Evolutionary conservation across 2,797 vertebrate genomes (phyloP), one percentile per base, ranked within the genome.

Genomic region (Erethizon dorsatum): DNA sequence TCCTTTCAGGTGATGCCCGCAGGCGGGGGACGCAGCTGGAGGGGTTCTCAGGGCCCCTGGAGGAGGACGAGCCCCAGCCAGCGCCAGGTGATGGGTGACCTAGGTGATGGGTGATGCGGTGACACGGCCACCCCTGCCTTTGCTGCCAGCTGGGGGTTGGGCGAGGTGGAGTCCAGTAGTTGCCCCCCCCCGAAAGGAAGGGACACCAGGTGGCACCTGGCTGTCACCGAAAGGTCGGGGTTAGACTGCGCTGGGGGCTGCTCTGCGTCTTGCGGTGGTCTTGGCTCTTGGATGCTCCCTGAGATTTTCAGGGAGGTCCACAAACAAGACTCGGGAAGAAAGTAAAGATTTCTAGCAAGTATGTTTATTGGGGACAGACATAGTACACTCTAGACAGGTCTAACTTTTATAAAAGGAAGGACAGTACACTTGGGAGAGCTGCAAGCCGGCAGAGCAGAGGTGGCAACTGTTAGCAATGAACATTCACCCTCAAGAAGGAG

Each of bases 1-100:
- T 97, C 97, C 97, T 98, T 98, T 98, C 94, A 97, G 97, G 97
- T 78, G 95, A 95, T 95, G 96, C 78, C 77, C 45, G 24, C 2
- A 26, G 69, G 69, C 67, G n/a, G 47, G 83, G 57, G 37, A 31
- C 14, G 4, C 22, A 8, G 28, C 11, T 0, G 8, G 84, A 71
- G 67, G 83, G 57, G 69, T 91, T 94, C 88, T 89, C 71, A 33
- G 77, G 50, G 50, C 56, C 28, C 24, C 14, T 18, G 20, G 50
- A 56, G 24, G 47, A 15, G 59, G 45, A 33, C 82, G 24, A 77
- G 45, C 17, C 24, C 73, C 24, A 50, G 73, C 73, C 45, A 50
- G 73, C 26, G 24, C 73, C 73, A 50, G 73, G 73, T 77, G 73
- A 77, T 50, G 45, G 45, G 73, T 50, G 73, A 50, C 73, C 73